Evolutionary conservation across 2,113 vertebrate genomes (phyloP).

Genomic region (Tragulus kanchil): DNA sequence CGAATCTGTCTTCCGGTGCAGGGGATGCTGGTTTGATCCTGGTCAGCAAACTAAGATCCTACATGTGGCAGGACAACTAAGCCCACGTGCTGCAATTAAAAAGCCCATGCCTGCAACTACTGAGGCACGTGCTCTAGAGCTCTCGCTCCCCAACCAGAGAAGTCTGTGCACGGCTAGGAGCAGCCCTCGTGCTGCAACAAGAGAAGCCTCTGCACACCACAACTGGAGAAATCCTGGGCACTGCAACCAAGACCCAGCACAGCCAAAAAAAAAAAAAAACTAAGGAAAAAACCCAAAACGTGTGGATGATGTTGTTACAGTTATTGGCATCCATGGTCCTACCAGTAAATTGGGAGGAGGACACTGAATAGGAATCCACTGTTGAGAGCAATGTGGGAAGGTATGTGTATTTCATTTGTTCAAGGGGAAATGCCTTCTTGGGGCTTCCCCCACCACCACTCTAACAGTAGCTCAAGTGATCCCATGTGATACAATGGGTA

Average conservation of each 20-base stretch:
- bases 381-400: background rate
- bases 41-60: background rate
- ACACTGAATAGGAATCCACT: background rate
- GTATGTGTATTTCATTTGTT: background rate
- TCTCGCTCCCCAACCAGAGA: background rate
- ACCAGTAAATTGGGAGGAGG: background rate
- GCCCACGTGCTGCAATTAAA: background rate
- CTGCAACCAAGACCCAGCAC: background rate
- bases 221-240: accelerated
- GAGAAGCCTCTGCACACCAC: background rate
- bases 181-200: background rate
- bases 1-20: background rate
- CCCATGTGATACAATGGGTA: background rate
- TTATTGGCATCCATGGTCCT: background rate
- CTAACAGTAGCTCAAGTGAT: background rate
- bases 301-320: background rate
- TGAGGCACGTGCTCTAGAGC: no score
- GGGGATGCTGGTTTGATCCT: background rate
- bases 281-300: background rate
- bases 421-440: background rate
- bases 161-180: accelerated
- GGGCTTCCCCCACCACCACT: background rate
- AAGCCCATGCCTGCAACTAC: no score
- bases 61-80: accelerated
- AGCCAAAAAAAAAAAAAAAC: background rate